phyloP scores from a whole-genome alignment of 2,797 vertebrate species.

The Gastrophryne carolinensis region DNA sequence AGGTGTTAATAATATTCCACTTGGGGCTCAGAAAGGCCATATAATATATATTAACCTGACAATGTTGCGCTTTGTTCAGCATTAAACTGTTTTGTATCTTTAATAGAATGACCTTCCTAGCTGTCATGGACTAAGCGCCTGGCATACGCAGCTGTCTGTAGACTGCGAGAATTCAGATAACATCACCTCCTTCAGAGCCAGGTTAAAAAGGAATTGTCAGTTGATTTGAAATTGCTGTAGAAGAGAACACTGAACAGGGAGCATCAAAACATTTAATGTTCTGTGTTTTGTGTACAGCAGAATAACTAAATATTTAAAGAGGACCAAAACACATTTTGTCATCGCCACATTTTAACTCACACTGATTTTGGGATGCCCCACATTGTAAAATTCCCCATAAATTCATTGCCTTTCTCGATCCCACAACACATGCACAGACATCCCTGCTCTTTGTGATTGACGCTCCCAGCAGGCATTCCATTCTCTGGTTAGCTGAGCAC shows the following conservation, averaged over 20 bases:
- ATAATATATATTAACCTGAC: conserved; percentile 45
- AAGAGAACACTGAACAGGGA: neutral
- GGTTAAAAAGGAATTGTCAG: conserved; percentile 21
- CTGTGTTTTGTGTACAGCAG: neutral
- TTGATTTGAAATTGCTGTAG: conserved; percentile 27
- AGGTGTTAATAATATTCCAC: conserved; percentile 30
- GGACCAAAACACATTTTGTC: too few species aligned
- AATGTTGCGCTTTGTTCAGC: conserved; percentile 34
- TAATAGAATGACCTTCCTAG: conserved; percentile 47
- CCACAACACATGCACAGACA: too few species aligned
- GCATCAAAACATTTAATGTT: neutral
- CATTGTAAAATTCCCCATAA: too few species aligned
- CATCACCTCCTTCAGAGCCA: conserved; percentile 42
- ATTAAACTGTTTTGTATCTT: conserved; percentile 40
- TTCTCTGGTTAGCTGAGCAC: too few species aligned
- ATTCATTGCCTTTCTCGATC: too few species aligned
- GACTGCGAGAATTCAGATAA: conserved; percentile 37
- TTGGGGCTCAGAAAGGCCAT: conserved; percentile 3
- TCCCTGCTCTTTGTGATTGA: too few species aligned
- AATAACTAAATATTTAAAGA: neutral
- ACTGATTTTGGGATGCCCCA: too few species aligned
- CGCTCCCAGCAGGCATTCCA: too few species aligned
- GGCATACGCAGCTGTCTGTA: conserved; percentile 27
- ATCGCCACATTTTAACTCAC: too few species aligned
- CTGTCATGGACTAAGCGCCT: conserved; percentile 37